Percentiles rank a stretch among this genome's conserved stretches.
phyloP scores from a whole-genome alignment of 2,888 invertebrate genomes.

The Dryomyza anilis region DNA sequence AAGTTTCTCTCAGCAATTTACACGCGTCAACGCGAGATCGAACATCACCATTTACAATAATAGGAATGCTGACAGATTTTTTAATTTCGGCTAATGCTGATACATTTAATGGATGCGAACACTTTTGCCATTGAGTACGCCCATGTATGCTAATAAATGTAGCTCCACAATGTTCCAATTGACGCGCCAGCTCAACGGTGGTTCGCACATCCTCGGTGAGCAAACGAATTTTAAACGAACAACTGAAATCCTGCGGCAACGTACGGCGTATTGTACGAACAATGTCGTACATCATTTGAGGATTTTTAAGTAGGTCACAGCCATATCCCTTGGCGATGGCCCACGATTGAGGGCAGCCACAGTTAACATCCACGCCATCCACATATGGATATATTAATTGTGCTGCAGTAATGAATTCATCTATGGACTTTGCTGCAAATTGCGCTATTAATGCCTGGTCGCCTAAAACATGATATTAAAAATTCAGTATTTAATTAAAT shows the following conservation, averaged over 20 bases:
- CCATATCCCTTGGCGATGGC: slow-evolving; percentile 91
- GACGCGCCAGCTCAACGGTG: slow-evolving; percentile 80
- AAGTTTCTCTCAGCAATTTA: slow-evolving; percentile 69
- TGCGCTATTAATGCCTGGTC: slow-evolving; percentile 91
- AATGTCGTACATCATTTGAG: slow-evolving; percentile 82
- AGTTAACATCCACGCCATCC: slow-evolving; percentile 94
- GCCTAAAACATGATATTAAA: too few species aligned
- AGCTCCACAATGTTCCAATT: slow-evolving; percentile 83
- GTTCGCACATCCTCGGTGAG: slow-evolving; percentile 59
- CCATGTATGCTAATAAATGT: slow-evolving; percentile 92
- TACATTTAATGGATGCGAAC: slow-evolving; percentile 72
- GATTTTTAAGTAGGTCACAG: slow-evolving; percentile 79
- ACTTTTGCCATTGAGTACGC: slow-evolving; percentile 80
- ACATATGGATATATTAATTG: slow-evolving; percentile 82
- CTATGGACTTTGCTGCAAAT: slow-evolving; percentile 86
- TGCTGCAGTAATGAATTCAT: slow-evolving; percentile 85
- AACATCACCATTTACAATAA: slow-evolving; percentile 93
- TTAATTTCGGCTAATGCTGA: slow-evolving; percentile 75
- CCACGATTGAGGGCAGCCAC: slow-evolving; percentile 97
- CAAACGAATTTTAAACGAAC: slow-evolving; percentile 92
- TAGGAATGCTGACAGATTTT: slow-evolving; percentile 71
- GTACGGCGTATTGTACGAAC: slow-evolving; percentile 76
- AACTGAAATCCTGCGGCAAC: slow-evolving; percentile 74
- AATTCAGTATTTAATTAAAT: too few species aligned
- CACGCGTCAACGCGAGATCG: slow-evolving; percentile 75